phyloP scores from a whole-genome alignment of 2,888 invertebrate genomes.

The Opisthograptis luteolata region DNA sequence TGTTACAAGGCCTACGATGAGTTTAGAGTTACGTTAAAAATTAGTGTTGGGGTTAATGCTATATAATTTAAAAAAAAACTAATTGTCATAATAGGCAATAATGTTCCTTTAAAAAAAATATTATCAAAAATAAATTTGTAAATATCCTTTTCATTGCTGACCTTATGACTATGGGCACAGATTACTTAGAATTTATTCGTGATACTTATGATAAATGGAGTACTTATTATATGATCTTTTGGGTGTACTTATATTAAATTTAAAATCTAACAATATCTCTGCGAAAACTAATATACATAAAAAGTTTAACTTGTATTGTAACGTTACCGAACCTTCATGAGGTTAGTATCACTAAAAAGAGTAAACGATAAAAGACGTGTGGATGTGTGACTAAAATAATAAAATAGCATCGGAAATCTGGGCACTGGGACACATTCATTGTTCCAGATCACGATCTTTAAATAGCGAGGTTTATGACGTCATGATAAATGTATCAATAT shows the following conservation, averaged over 20 bases:
- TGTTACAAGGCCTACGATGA: too few relatives aligned
- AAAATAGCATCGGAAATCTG: neutral
- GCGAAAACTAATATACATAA: slow-evolving; percentile 16
- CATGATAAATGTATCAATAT: slow-evolving; percentile 7
- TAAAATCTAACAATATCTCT: slow-evolving; percentile 21
- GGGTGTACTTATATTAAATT: slow-evolving; percentile 19
- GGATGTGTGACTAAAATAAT: neutral
- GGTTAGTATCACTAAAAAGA: slow-evolving; percentile 17
- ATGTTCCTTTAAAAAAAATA: too few relatives aligned
- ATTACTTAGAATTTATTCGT: too few relatives aligned
- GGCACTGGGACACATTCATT: neutral
- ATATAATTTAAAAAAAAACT: too few relatives aligned
- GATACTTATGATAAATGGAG: slow-evolving; percentile 36
- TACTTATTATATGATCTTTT: slow-evolving; percentile 37
- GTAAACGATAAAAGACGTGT: slow-evolving; percentile 14
- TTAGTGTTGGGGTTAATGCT: too few relatives aligned
- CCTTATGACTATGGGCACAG: too few relatives aligned
- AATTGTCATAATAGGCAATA: too few relatives aligned
- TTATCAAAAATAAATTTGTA: too few relatives aligned
- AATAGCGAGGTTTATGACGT: slow-evolving; percentile 17
- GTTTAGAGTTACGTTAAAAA: too few relatives aligned
- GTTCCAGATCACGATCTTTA: slow-evolving; percentile 10
- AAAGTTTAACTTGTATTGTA: slow-evolving; percentile 16
- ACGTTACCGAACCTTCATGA: slow-evolving; percentile 21
- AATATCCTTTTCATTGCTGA: too few relatives aligned